phyloP scores from a whole-genome alignment of 2,113 vertebrate species.

The Entomyzon cyanotis region DNA sequence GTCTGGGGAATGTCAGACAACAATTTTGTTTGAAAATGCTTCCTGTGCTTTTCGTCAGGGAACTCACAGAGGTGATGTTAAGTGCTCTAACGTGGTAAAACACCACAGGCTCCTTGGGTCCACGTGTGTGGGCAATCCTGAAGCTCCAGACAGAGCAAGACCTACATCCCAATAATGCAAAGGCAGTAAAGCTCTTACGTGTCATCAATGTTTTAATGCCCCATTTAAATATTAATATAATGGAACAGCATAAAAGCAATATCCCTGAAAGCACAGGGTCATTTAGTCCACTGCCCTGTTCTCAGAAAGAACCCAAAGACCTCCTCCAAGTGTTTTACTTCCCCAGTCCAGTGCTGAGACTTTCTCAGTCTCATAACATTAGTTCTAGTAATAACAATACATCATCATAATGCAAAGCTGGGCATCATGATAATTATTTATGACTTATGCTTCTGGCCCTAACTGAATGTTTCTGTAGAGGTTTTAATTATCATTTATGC shows the following conservation, averaged over 20 bases:
- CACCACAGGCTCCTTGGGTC: not conserved
- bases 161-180: not conserved
- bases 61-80: not conserved
- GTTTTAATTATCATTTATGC: constrained; percentile 37
- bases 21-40: not conserved
- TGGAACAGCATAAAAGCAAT: not conserved
- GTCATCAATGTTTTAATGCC: constrained; percentile 37
- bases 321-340: not conserved
- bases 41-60: not conserved
- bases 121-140: not conserved
- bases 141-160: not conserved
- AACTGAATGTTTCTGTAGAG: not conserved
- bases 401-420: not conserved
- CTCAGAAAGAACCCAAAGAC: not conserved
- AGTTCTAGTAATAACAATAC: not conserved
- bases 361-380: not conserved
- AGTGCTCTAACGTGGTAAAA: not conserved
- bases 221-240: constrained; percentile 20
- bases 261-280: not conserved
- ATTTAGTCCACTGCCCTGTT: not conserved
- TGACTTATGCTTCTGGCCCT: not conserved
- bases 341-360: not conserved
- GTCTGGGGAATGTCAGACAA: not conserved
- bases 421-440: constrained; percentile 39
- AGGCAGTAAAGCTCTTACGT: not conserved